A percentile compares a stretch with the other conserved stretches of the same genome.
These are phyloP conservation scores for Diadema setosum DNA, from an alignment of 35 echinoderm and acorn worm species.

Conservation along the genomic window DNA sequence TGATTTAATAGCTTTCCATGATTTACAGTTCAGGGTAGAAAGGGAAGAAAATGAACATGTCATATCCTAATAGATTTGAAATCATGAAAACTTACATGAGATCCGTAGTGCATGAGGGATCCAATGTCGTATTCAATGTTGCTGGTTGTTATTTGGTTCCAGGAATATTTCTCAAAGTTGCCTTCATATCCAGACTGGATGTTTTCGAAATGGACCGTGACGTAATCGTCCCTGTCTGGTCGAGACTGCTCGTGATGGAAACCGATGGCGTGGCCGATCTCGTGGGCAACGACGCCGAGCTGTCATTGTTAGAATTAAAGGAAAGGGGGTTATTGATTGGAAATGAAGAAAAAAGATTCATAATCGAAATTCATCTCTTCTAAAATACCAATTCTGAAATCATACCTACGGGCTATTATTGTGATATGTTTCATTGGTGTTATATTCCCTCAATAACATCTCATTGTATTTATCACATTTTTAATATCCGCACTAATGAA, in stretches of 20 bases:
- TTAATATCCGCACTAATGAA: background rate
- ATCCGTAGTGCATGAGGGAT: constrained; percentile 77
- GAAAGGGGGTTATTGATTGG: background rate
- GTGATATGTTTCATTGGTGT: background rate
- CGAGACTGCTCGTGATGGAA: constrained; percentile 80
- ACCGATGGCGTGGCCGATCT: constrained; percentile 81
- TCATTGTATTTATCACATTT: background rate
- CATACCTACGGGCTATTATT: background rate
- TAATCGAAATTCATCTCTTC: background rate
- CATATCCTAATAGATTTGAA: background rate
- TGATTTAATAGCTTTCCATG: background rate
- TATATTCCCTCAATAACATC: background rate
- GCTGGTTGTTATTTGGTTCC: background rate
- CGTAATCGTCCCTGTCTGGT: constrained; percentile 73
- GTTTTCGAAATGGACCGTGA: constrained; percentile 50
- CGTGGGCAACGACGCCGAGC: constrained; percentile 42
- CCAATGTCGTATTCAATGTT: constrained; percentile 62
- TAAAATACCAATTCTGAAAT: background rate
- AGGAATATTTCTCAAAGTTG: constrained; percentile 35
- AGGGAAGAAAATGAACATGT: background rate
- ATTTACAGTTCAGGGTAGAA: background rate
- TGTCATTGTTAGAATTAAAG: background rate
- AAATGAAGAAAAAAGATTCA: background rate
- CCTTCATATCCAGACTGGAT: background rate
- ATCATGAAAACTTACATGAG: constrained; percentile 24